Evolutionary conservation across 2,113 vertebrate genomes (phyloP).

Genomic region (Reinhardtius hippoglossoides): DNA sequence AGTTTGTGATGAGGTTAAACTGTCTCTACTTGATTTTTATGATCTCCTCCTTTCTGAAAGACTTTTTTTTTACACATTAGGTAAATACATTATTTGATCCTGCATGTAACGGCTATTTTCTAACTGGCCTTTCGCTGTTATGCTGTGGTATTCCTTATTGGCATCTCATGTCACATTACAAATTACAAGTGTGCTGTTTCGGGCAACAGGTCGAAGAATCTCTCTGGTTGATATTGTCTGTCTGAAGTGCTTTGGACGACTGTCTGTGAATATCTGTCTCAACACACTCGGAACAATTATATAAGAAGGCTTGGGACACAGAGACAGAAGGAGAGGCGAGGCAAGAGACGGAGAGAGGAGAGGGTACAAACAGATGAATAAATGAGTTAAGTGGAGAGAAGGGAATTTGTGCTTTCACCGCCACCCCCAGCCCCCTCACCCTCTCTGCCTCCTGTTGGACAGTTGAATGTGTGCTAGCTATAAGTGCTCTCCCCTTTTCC

Average conservation of each 20-base stretch:
- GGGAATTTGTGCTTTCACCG: conserved; percentile 68
- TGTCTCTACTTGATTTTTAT: too few species aligned
- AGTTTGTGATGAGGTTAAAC: neutral
- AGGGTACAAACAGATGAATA: conserved; percentile 73
- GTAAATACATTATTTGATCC: neutral
- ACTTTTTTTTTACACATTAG: too few species aligned
- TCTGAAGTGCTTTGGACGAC: conserved; percentile 23
- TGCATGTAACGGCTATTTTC: neutral
- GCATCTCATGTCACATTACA: neutral
- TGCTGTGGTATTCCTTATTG: neutral
- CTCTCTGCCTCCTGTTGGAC: conserved; percentile 55
- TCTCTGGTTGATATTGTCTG: conserved; percentile 27
- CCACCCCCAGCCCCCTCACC: neutral
- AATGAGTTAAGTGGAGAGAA: conserved; percentile 78
- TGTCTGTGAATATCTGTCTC: conserved; percentile 41
- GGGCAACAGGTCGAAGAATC: conserved; percentile 42
- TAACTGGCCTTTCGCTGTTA: neutral
- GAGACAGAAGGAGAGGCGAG: conserved; percentile 36
- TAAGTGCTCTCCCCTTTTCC: conserved; percentile 68
- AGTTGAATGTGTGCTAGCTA: conserved; percentile 58
- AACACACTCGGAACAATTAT: conserved; percentile 49
- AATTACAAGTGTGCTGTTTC: conserved; percentile 15
- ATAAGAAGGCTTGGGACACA: conserved; percentile 47
- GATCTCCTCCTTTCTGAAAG: neutral
- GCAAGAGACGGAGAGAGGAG: conserved; percentile 6